phyloP scores from a whole-genome alignment of 2,797 vertebrate genomes.

The Anas flavirostris region DNA sequence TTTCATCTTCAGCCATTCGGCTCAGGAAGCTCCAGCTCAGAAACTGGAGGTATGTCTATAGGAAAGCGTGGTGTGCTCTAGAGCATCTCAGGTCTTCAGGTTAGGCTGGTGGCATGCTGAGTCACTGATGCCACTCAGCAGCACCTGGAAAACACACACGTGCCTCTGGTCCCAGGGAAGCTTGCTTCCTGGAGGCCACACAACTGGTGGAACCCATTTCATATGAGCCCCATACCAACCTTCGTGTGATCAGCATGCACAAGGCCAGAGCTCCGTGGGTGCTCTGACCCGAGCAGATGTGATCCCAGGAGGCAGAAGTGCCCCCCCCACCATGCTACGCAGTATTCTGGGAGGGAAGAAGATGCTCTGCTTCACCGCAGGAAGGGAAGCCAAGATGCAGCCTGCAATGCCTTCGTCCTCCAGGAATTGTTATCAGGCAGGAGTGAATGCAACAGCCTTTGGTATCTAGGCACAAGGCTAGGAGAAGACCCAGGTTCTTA shows the following conservation, averaged over 20 bases:
- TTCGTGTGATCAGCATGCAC: background rate
- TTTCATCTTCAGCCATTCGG: background rate
- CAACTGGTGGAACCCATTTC: background rate
- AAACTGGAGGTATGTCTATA: accelerated
- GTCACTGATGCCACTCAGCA: background rate
- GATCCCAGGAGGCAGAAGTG: background rate
- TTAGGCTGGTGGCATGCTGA: background rate
- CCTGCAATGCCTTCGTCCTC: background rate
- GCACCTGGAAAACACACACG: background rate
- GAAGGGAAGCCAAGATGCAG: background rate
- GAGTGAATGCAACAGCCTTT: background rate
- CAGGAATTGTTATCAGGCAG: background rate
- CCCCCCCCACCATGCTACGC: background rate
- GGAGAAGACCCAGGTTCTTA: background rate
- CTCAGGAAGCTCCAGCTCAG: background rate
- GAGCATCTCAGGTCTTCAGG: background rate
- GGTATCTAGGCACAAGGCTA: background rate
- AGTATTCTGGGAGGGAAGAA: background rate
- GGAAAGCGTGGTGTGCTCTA: accelerated
- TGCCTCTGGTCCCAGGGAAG: background rate
- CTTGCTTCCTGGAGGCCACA: background rate
- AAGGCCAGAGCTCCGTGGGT: background rate
- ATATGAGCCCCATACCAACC: background rate
- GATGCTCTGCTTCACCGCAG: background rate
- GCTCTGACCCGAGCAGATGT: background rate